A percentile compares a stretch with the other conserved stretches of the same genome.
phyloP scores from a whole-genome alignment of 2,797 vertebrate species.

The Ceryle rudis region DNA sequence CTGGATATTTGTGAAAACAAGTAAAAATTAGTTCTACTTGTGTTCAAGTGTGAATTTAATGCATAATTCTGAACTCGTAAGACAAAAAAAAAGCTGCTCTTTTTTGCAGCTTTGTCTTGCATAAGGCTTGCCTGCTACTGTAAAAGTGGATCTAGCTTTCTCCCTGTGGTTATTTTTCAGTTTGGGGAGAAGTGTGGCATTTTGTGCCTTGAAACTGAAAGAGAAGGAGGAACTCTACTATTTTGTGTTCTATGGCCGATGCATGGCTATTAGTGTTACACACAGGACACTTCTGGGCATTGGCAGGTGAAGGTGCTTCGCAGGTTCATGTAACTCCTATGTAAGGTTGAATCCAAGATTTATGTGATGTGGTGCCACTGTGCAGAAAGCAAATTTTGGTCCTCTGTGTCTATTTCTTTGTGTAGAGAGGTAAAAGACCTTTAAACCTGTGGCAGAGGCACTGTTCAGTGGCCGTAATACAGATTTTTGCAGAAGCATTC shows the following conservation, averaged over 20 bases:
- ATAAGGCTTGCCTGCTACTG: neutral
- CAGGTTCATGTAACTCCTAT: fast-evolving
- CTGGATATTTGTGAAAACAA: constrained; percentile 51
- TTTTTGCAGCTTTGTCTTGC: neutral
- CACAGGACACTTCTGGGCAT: neutral
- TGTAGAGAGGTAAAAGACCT: neutral
- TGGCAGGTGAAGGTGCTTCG: neutral
- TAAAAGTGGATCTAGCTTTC: neutral
- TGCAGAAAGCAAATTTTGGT: neutral
- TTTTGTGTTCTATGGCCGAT: neutral
- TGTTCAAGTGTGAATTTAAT: neutral
- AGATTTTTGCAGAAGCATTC: neutral
- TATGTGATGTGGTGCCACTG: fast-evolving
- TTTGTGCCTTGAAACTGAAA: neutral
- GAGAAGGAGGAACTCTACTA: neutral
- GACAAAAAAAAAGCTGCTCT: neutral
- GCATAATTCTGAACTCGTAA: neutral
- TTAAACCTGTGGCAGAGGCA: neutral
- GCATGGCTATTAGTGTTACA: neutral
- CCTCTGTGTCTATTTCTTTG: neutral
- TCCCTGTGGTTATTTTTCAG: neutral
- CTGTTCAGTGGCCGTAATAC: neutral
- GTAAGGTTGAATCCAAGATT: neutral
- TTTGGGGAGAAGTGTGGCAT: neutral
- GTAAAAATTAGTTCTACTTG: neutral